Evolutionary conservation across 2,113 vertebrate species (phyloP).

Genomic region (Phylloscopus trochiloides): DNA sequence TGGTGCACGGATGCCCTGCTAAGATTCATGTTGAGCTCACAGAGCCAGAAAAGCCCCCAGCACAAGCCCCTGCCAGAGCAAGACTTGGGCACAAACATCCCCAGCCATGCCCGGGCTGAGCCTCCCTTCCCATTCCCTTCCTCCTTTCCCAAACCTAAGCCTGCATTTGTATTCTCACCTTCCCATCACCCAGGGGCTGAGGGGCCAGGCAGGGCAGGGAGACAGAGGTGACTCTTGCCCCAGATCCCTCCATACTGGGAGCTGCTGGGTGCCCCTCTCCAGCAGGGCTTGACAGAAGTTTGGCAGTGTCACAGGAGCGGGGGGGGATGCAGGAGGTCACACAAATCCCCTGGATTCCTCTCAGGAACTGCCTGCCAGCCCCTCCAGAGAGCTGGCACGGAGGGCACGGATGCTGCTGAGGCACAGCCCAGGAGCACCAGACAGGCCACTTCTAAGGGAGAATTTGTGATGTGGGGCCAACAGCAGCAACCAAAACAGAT

Average conservation of each 20-base stretch:
- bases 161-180: not conserved
- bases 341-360: not conserved
- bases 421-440: not conserved
- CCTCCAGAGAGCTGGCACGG: not conserved
- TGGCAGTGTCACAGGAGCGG: rapidly evolving
- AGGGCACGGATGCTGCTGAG: not conserved
- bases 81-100: not conserved
- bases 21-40: not conserved
- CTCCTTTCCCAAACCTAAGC: not conserved
- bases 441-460: rapidly evolving
- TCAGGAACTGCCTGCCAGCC: not conserved
- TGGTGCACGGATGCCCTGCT: not conserved
- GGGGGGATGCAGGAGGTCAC: not conserved
- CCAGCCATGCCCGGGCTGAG: not conserved
- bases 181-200: not conserved
- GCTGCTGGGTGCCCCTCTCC: not conserved
- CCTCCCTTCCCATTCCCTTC: not conserved
- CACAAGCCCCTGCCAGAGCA: not conserved
- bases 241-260: not conserved
- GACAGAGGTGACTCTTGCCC: not conserved
- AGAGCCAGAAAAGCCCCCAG: not conserved
- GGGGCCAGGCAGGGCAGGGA: not conserved
- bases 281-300: not conserved
- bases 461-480: not conserved
- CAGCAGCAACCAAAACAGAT: not conserved